phyloP scores from a whole-genome alignment of 2,888 invertebrate genomes.

The Thyatira batis region DNA sequence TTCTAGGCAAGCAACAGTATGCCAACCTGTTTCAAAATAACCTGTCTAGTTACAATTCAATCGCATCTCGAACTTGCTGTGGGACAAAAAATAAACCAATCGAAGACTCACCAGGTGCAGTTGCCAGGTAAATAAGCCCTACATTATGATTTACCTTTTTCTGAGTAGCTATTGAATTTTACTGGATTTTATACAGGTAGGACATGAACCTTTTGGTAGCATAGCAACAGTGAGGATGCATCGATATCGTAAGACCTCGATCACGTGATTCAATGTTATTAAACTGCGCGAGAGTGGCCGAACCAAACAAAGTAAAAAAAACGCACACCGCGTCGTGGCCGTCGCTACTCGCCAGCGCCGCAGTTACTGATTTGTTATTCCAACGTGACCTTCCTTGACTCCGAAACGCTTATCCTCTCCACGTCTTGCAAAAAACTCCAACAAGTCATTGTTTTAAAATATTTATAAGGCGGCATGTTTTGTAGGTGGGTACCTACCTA shows the following conservation, averaged over 20 bases:
- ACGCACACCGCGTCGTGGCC: slow-evolving; percentile 29
- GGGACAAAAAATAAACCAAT: slow-evolving; percentile 46
- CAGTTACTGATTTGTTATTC: slow-evolving; percentile 57
- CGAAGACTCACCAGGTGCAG: slow-evolving; percentile 46
- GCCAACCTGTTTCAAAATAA: slow-evolving; percentile 54
- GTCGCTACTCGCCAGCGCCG: slow-evolving; percentile 28
- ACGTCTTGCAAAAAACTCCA: slow-evolving; percentile 33
- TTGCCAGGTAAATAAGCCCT: slow-evolving; percentile 45
- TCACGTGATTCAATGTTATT: slow-evolving; percentile 40
- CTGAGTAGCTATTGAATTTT: background rate
- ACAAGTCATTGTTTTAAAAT: slow-evolving; percentile 34
- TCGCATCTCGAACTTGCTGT: slow-evolving; percentile 41
- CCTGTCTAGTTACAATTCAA: slow-evolving; percentile 55
- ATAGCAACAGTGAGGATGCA: slow-evolving; percentile 4
- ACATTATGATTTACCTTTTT: slow-evolving; percentile 8
- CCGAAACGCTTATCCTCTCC: slow-evolving; percentile 48
- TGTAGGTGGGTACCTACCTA: too few relatives aligned
- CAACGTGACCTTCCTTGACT: slow-evolving; percentile 68
- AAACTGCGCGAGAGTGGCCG: slow-evolving; percentile 36
- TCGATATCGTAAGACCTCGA: slow-evolving; percentile 10
- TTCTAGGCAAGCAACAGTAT: slow-evolving; percentile 22
- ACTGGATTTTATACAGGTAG: slow-evolving; percentile 4
- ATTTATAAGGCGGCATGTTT: slow-evolving; percentile 15
- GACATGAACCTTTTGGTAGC: background rate
- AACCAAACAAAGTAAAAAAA: slow-evolving; percentile 31